phyloP scores from a whole-genome alignment of 2,888 invertebrate species.

The Calliopum simillimum region DNA sequence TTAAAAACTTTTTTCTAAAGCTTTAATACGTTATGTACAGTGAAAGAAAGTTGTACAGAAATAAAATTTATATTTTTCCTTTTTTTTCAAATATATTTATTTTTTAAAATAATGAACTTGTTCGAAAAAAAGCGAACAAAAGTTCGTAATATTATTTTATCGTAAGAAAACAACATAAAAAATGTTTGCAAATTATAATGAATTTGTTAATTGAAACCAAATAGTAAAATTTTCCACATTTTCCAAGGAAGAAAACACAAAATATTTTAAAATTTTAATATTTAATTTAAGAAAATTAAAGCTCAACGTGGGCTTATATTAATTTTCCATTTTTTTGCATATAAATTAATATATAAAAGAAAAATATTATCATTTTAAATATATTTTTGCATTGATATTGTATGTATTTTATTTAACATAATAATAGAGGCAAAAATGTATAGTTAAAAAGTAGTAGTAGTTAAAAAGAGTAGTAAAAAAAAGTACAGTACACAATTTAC shows the following conservation, averaged over 20 bases:
- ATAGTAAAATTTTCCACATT: constrained; percentile 44
- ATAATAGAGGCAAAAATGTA: not conserved
- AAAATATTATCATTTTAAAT: constrained; percentile 6
- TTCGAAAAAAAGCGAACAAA: not conserved
- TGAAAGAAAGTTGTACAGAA: too few relatives aligned
- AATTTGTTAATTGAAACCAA: constrained; percentile 19
- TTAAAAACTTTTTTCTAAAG: too few relatives aligned
- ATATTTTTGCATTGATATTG: constrained; percentile 20
- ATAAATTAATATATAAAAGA: not conserved
- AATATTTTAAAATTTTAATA: constrained; percentile 23
- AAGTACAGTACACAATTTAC: not conserved
- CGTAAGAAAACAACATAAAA: not conserved
- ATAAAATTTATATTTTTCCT: too few relatives aligned
- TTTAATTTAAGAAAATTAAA: not conserved
- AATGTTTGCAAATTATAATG: constrained; percentile 1
- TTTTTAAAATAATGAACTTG: too few relatives aligned
- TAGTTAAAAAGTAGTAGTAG: constrained; percentile 6
- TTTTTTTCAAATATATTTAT: too few relatives aligned
- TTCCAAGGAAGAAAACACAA: constrained; percentile 63
- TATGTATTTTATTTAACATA: not conserved
- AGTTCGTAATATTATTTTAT: not conserved
- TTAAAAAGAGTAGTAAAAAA: constrained; percentile 30
- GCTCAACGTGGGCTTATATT: not conserved
- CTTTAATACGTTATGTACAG: too few relatives aligned
- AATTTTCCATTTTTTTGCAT: constrained; percentile 23